Evolutionary conservation across 2,888 invertebrate species (phyloP).

Genomic region (Aphodius sticticus): DNA sequence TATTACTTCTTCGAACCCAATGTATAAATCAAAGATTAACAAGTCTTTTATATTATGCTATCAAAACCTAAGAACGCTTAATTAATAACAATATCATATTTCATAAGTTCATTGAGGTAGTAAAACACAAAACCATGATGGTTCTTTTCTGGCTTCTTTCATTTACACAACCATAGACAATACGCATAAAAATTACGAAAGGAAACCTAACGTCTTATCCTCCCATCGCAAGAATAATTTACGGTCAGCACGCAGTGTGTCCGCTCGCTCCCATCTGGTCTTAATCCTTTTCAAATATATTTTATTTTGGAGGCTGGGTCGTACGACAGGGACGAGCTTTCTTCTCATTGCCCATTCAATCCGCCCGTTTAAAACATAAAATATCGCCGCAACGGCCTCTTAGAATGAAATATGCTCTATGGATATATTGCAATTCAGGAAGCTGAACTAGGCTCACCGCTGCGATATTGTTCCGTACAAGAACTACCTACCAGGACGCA

Average conservation of each 20-base stretch:
- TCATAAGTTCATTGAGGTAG: too few species aligned
- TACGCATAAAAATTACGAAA: neutral
- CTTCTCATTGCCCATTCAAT: neutral
- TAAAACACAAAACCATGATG: too few species aligned
- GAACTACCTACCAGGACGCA: slow-evolving; percentile 41
- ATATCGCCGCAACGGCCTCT: neutral
- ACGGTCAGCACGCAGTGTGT: neutral
- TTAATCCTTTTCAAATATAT: slow-evolving; percentile 4
- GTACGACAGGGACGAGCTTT: neutral
- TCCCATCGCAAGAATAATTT: neutral
- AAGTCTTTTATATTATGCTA: too few species aligned
- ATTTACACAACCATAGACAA: neutral
- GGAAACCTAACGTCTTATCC: neutral
- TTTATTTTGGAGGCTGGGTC: slow-evolving; percentile 4
- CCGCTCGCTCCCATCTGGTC: neutral
- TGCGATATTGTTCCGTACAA: slow-evolving; percentile 37
- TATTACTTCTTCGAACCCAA: too few species aligned
- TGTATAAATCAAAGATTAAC: too few species aligned
- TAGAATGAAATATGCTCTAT: slow-evolving; percentile 13
- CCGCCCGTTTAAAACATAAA: neutral
- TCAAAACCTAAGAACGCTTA: too few species aligned
- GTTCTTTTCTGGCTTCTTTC: too few species aligned
- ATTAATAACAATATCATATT: too few species aligned
- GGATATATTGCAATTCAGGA: slow-evolving; percentile 31
- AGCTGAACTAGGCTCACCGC: slow-evolving; percentile 33